Percentiles rank a stretch among this genome's conserved stretches.
Conservation (phyloP, 2,888 invertebrate genomes). For the Holacanthella duospinosa region DNA sequence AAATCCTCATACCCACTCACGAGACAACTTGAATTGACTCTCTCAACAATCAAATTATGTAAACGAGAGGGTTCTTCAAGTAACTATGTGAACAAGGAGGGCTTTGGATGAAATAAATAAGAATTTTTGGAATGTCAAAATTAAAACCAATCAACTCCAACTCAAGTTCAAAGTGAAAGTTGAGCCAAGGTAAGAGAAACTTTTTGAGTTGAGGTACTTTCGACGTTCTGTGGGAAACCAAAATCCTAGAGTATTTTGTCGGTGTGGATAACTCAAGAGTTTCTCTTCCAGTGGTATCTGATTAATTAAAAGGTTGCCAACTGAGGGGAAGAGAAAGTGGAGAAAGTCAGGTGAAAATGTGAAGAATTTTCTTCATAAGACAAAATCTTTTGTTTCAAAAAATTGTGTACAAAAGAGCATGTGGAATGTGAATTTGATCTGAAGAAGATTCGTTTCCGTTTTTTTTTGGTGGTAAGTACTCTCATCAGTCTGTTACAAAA, state of each 20-base stretch:
- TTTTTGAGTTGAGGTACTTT: neutral
- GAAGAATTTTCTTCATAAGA: slow-evolving; percentile 12
- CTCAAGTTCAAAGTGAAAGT: neutral
- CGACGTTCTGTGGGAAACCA: neutral
- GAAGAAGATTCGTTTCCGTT: neutral
- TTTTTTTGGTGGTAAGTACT: neutral
- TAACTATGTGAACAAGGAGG: neutral
- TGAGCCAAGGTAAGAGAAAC: neutral
- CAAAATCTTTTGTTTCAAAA: neutral
- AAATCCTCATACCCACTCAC: neutral
- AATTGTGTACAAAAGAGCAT: neutral
- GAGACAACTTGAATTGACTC: neutral
- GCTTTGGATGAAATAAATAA: neutral
- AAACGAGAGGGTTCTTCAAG: neutral
- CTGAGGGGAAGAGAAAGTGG: slow-evolving; percentile 1
- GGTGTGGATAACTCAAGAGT: neutral
- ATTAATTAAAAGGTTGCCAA: slow-evolving; percentile 8
- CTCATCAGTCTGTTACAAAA: neutral
- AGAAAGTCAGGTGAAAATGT: slow-evolving; percentile 36
- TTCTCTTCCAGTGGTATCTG: neutral
- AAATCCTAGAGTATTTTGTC: neutral
- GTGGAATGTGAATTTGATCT: neutral
- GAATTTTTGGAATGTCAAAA: neutral
- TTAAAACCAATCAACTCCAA: neutral
- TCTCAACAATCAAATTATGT: neutral